phyloP scores from a whole-genome alignment of 2,113 vertebrate species.

The Neodontobutis hainanensis region DNA sequence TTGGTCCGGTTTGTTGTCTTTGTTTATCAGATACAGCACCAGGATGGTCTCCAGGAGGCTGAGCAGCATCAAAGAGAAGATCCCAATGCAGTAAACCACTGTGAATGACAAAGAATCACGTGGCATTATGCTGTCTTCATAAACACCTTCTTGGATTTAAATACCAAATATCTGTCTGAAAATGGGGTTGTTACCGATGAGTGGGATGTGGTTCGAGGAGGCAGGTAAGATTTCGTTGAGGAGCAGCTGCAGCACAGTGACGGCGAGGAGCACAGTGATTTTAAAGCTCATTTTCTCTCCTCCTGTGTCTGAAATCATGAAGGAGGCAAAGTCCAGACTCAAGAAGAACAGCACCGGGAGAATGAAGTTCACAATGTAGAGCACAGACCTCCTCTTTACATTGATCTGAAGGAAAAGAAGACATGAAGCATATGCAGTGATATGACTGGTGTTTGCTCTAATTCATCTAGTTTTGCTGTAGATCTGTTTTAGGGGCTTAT shows the following conservation, averaged over 20 bases:
- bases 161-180: not conserved
- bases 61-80: constrained; percentile 79
- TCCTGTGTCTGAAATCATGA: constrained; percentile 74
- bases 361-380: constrained; percentile 81
- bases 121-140: too few species aligned
- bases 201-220: constrained; percentile 65
- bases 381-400: constrained; percentile 73
- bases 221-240: constrained; percentile 75
- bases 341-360: constrained; percentile 78
- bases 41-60: constrained; percentile 78
- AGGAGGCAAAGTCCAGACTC: constrained; percentile 78
- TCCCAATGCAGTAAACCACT: constrained; percentile 68
- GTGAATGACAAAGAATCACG: not conserved
- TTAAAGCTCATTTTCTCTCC: constrained; percentile 81
- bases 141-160: too few species aligned
- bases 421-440: not conserved
- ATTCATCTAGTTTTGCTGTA: too few species aligned
- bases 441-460: too few species aligned
- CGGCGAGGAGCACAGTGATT: constrained; percentile 70
- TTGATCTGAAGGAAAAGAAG: constrained; percentile 64
- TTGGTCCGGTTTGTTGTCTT: not conserved
- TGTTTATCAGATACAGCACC: constrained; percentile 66
- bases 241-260: constrained; percentile 75
- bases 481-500: too few species aligned
- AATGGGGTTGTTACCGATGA: constrained; percentile 61